These are phyloP conservation scores for Gymnocypris eckloni DNA, from an alignment of 2,797 vertebrate species.

Conservation along the genomic window DNA sequence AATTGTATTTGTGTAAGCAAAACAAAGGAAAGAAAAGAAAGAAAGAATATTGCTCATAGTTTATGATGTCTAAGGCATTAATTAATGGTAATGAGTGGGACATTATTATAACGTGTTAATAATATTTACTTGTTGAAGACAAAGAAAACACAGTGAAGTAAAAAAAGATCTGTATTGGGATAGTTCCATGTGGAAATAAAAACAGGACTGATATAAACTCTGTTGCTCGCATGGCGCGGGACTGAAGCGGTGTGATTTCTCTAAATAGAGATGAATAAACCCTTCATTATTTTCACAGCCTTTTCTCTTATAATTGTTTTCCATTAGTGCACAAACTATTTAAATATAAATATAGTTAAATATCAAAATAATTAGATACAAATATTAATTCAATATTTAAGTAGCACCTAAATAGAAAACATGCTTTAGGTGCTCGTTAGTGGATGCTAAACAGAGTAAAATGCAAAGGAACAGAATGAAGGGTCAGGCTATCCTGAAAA, in stretches of 20 bases:
- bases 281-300: neutral
- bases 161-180: neutral
- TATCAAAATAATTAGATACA: neutral
- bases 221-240: neutral
- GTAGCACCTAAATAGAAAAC: neutral
- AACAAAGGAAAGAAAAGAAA: no score
- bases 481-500: no score
- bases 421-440: neutral
- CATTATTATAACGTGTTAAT: neutral
- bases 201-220: neutral
- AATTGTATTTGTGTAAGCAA: no score
- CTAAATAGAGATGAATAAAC: neutral
- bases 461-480: neutral
- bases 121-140: neutral
- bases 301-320: neutral
- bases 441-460: neutral
- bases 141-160: neutral
- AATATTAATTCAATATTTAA: neutral
- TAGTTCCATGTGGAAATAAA: neutral
- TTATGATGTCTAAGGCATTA: neutral
- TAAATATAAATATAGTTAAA: neutral
- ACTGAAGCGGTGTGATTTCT: neutral
- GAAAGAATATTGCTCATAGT: neutral
- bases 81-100: neutral
- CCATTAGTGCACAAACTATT: neutral